Conservation (phyloP, 2,797 vertebrate species). For the Falco peregrinus region DNA sequence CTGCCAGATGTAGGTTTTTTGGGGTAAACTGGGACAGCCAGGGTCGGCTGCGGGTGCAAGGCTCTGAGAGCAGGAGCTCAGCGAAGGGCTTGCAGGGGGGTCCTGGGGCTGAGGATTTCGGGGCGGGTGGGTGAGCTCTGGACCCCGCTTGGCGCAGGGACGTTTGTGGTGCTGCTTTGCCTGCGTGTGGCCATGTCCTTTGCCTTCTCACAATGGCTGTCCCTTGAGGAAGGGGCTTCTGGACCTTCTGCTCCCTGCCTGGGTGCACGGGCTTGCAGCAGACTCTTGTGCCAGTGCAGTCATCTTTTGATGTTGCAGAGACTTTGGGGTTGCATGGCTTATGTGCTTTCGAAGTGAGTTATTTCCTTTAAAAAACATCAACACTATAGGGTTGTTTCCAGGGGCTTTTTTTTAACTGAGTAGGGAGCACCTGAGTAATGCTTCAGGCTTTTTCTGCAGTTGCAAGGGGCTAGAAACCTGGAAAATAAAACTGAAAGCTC, state of each 20-base stretch:
- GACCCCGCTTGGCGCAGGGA: neutral
- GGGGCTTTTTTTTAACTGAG: neutral
- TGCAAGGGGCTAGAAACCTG: neutral
- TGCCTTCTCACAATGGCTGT: neutral
- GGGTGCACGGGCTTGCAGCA: neutral
- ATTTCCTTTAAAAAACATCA: neutral
- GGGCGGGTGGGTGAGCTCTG: neutral
- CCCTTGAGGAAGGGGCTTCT: neutral
- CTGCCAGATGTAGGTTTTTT: neutral
- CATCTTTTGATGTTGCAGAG: neutral
- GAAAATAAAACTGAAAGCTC: neutral
- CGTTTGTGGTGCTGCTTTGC: neutral
- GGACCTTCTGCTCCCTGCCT: neutral
- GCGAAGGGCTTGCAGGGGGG: neutral
- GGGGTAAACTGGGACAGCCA: neutral
- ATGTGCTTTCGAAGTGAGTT: neutral
- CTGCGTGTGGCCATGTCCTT: accelerated
- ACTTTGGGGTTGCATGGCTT: neutral
- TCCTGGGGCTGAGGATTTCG: neutral
- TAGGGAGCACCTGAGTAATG: neutral
- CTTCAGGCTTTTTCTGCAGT: neutral
- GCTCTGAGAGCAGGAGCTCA: neutral
- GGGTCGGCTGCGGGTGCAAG: neutral
- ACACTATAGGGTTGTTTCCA: accelerated
- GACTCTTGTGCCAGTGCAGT: neutral